phyloP scores from a whole-genome alignment of 2,888 invertebrate species.

The Anaspis maculata region DNA sequence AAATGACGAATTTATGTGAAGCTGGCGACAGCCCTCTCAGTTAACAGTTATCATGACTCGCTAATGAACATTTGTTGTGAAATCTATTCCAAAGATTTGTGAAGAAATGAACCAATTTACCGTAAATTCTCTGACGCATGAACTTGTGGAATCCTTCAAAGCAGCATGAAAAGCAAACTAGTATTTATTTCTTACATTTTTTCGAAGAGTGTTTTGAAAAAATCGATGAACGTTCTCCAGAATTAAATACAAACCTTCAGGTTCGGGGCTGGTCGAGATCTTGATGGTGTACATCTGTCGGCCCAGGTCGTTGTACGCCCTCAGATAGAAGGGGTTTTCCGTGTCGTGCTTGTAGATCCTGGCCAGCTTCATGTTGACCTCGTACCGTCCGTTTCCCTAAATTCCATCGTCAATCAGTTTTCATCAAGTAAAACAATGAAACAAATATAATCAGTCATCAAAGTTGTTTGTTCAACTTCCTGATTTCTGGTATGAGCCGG shows the following conservation, averaged over 20 bases:
- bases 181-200: slow-evolving; percentile 2
- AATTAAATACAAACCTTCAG: slow-evolving; percentile 41
- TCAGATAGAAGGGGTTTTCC: slow-evolving; percentile 59
- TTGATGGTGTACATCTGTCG: slow-evolving; percentile 54
- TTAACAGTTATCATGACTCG: too few relatives aligned
- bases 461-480: too few relatives aligned
- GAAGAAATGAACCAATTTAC: too few relatives aligned
- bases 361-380: slow-evolving; percentile 57
- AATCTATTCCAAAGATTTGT: too few relatives aligned
- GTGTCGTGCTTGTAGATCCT: slow-evolving; percentile 68
- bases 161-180: slow-evolving; percentile 20
- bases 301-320: slow-evolving; percentile 63
- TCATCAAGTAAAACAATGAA: slow-evolving; percentile 15
- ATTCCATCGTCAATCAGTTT: too few relatives aligned
- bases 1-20: too few relatives aligned
- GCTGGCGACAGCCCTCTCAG: too few relatives aligned
- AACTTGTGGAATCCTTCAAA: slow-evolving; percentile 26
- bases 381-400: slow-evolving; percentile 61
- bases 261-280: slow-evolving; percentile 59
- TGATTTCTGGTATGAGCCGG: too few relatives aligned
- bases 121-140: slow-evolving; percentile 25
- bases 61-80: too few relatives aligned
- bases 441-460: slow-evolving; percentile 2
- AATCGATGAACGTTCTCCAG: too few relatives aligned
- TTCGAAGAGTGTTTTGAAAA: slow-evolving; percentile 3